Evolutionary conservation across 2,113 vertebrate species (phyloP).

Genomic region (Aythya baeri): DNA sequence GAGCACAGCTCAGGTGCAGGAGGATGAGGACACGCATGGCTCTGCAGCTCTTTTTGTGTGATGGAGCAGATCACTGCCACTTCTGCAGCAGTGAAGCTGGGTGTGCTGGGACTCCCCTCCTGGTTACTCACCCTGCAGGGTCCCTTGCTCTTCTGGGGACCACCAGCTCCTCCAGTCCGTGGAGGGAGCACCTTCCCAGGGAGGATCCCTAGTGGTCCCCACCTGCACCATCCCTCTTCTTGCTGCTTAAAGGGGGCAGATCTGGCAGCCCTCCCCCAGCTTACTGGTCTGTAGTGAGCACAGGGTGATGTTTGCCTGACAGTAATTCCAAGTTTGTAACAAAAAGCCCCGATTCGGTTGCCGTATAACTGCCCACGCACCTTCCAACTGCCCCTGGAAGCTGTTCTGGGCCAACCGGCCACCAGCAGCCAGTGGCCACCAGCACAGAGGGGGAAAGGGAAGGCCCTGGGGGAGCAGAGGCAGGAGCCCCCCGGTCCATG

Average conservation of each 20-base stretch:
- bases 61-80: neutral
- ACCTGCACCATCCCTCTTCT: neutral
- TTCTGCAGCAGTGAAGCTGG: neutral
- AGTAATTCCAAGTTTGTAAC: neutral
- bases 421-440: neutral
- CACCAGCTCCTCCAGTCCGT: neutral
- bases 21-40: neutral
- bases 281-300: neutral
- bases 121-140: accelerated
- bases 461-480: neutral
- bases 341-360: accelerated
- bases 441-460: accelerated
- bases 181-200: neutral
- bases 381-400: neutral
- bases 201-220: neutral
- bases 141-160: neutral
- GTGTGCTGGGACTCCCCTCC: neutral
- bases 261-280: neutral
- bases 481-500: neutral
- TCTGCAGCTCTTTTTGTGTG: neutral
- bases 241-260: neutral
- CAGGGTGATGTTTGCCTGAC: neutral
- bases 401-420: neutral
- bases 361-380: accelerated
- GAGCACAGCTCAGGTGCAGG: neutral